These are phyloP conservation scores for Cataglyphis altisquamis DNA, from an alignment of 2,888 invertebrate species.

Conservation along the genomic window DNA sequence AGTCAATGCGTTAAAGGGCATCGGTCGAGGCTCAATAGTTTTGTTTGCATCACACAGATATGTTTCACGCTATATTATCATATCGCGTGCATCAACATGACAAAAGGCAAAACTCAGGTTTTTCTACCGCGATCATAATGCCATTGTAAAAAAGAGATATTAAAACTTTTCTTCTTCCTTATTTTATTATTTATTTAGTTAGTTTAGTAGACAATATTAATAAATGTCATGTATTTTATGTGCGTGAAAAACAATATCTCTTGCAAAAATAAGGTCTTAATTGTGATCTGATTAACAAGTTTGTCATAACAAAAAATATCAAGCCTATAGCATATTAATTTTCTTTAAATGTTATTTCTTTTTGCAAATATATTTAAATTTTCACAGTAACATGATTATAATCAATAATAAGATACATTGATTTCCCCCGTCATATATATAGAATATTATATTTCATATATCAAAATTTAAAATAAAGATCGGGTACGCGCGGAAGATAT, in stretches of 20 bases:
- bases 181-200: conserved; percentile 24
- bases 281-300: background rate
- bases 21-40: conserved; percentile 54
- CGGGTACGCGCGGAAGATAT: background rate
- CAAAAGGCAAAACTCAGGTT: conserved; percentile 47
- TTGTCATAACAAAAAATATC: background rate
- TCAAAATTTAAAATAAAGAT: conserved; percentile 17
- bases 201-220: background rate
- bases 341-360: background rate
- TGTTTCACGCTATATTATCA: conserved; percentile 42
- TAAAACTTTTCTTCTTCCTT: conserved; percentile 12
- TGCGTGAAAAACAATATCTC: background rate
- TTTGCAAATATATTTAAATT: background rate
- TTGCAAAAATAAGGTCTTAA: background rate
- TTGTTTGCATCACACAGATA: conserved; percentile 52
- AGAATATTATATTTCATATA: background rate
- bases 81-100: conserved; percentile 49
- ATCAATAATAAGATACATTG: background rate
- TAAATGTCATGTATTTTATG: background rate
- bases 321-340: background rate
- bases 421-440: background rate
- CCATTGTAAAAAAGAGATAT: conserved; percentile 1
- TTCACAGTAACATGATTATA: background rate
- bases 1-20: conserved; percentile 57
- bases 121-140: conserved; percentile 4